Conservation (phyloP, 2,797 vertebrate genomes). For the Hemibagrus guttatus region DNA sequence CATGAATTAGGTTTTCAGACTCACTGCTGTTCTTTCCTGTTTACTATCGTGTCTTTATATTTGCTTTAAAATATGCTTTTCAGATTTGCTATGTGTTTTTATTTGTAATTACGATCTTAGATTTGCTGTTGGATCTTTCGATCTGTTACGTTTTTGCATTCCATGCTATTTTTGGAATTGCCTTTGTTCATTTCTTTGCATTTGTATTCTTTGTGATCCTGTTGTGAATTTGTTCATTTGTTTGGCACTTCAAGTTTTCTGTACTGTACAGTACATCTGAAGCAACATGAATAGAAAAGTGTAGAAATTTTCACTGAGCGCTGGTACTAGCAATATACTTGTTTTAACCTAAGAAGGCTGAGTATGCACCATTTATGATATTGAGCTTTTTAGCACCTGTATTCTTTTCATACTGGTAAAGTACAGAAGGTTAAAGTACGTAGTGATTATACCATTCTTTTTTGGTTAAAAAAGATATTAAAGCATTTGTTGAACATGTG, state of each 20-base stretch:
- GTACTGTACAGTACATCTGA: constrained; percentile 24
- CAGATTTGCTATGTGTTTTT: neutral
- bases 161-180: neutral
- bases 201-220: neutral
- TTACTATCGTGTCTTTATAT: neutral
- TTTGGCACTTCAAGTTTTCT: constrained; percentile 29
- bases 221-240: neutral
- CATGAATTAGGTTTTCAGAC: neutral
- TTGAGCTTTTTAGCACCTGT: constrained; percentile 61
- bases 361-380: constrained; percentile 59
- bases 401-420: constrained; percentile 36
- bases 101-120: neutral
- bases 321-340: constrained; percentile 61
- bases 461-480: constrained; percentile 74
- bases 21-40: neutral
- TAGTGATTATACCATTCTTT: constrained; percentile 54
- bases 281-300: constrained; percentile 60
- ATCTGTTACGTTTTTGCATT: neutral
- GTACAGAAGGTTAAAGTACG: constrained; percentile 28
- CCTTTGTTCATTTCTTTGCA: neutral
- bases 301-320: constrained; percentile 62
- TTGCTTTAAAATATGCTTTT: neutral
- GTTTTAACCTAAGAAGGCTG: constrained; percentile 21
- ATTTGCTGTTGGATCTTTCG: neutral
- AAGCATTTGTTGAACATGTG: constrained; percentile 50